Conservation (phyloP, 2,113 vertebrate genomes). For the Pseudopipra pipra region DNA sequence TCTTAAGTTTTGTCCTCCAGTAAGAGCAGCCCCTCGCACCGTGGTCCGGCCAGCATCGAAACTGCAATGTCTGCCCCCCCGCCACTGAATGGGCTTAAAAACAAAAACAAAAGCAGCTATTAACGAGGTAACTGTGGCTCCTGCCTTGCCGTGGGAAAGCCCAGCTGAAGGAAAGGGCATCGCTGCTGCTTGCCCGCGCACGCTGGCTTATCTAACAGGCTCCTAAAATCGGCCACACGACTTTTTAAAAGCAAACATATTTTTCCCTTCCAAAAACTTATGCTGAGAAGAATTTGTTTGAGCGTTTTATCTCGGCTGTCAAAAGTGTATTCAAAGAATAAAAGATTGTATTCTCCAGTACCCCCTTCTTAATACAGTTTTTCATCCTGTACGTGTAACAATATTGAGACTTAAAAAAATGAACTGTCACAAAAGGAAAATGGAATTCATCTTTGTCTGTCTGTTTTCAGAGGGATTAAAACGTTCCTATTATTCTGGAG, state of each 20-base stretch:
- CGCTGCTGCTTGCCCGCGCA: not conserved
- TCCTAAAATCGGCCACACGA: not conserved
- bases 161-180: not conserved
- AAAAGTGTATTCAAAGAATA: not conserved
- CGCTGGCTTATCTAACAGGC: rapidly evolving
- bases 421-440: slow-evolving; percentile 43
- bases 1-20: not conserved
- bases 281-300: not conserved
- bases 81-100: not conserved
- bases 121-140: not conserved
- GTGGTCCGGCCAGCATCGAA: not conserved
- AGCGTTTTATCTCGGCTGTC: not conserved
- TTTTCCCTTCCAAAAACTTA: not conserved
- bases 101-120: not conserved
- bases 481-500: not conserved
- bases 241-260: not conserved
- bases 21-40: not conserved
- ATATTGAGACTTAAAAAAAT: slow-evolving; percentile 43
- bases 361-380: slow-evolving; percentile 37
- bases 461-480: not conserved
- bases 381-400: slow-evolving; percentile 16
- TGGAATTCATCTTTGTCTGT: slow-evolving; percentile 18
- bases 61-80: not conserved
- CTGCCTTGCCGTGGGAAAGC: not conserved
- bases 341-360: slow-evolving; percentile 19